Evolutionary conservation across 2,888 invertebrate species (phyloP), one percentile per base, ranked within the genome.

Genomic region (Leucozona laternaria): DNA sequence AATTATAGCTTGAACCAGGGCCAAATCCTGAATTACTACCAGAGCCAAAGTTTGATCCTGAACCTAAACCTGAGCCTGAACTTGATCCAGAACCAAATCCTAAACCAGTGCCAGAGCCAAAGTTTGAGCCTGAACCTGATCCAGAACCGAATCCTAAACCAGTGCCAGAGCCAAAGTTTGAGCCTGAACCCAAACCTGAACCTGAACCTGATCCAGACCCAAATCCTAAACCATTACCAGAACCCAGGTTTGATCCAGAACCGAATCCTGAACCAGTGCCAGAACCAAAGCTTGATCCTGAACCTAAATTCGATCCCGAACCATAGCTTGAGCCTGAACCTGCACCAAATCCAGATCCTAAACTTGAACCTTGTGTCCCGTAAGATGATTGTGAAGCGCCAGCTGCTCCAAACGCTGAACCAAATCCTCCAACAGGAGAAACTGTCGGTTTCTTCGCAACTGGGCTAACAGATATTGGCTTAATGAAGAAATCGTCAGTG

Each of bases 401-500:
- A 28, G 28, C 28, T 28, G 28, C 28, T 28, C 6, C 28, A 6
- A 28, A 28, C 28, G 28, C 6, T 50, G 53, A 68, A 4, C 66
- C 28, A 17, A 53, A 31, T 48, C 45, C 45, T 48, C 45, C 64
- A 31, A 13, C 0, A 15, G 43, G 5, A 20, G 68, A 7, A 37
- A 15, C 53, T 53, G 45, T 2, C 2, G 72, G 60, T 68, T 79
- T 79, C n/a, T 50, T 20, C 17, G 31, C 58, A n/a, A 77, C 7
- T 20, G 31, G 43, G 1, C 1, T 53, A 4, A 43, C 5, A 15
- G 68, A 5, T 58, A 50, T 43, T 43, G 58, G 66, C 11, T 60
- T 48, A 0, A 50, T 31, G 10, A 78, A 78, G 15, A 73, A 75
- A n/a, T 73, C 81, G 4, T 76, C 50, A 40, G 71, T 78, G 15